Conservation (phyloP, 2,113 vertebrate genomes). For the Otocyon megalotis region DNA sequence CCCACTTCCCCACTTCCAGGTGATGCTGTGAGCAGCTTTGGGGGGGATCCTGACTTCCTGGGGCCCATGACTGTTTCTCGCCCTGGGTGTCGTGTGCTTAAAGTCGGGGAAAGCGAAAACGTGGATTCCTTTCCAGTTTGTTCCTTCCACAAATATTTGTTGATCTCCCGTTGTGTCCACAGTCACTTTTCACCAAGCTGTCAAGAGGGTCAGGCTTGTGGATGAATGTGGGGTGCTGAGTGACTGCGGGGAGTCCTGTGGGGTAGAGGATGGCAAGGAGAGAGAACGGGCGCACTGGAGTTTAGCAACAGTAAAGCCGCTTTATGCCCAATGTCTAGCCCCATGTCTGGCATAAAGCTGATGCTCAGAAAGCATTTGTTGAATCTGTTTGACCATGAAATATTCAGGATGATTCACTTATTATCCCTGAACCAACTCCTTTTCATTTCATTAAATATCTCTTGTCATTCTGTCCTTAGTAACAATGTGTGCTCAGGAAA, state of each 20-base stretch:
- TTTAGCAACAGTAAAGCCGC: not conserved
- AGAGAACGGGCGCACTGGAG: not conserved
- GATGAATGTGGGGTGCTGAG: not conserved
- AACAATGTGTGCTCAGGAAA: not conserved
- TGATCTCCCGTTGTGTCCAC: slow-evolving; percentile 23
- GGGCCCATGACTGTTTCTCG: not conserved
- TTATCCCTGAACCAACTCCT: not conserved
- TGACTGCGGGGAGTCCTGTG: not conserved
- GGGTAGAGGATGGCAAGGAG: not conserved
- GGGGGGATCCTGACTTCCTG: not conserved
- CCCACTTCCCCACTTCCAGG: not conserved
- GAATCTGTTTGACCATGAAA: not conserved
- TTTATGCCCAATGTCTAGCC: not conserved
- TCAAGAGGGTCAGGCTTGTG: not conserved
- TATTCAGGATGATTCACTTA: not conserved
- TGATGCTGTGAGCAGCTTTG: not conserved
- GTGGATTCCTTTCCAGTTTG: not conserved
- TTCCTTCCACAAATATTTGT: slow-evolving; percentile 36
- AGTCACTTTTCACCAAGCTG: not conserved
- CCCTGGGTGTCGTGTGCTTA: not conserved
- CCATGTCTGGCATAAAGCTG: not conserved
- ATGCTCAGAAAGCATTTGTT: slow-evolving; percentile 16
- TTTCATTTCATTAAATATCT: not conserved
- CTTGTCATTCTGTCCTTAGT: not conserved
- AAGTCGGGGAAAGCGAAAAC: not conserved